Evolutionary conservation across 2,888 invertebrate genomes (phyloP), one percentile per base, ranked within the genome.

Genomic region (Sarcophaga rosellei): DNA sequence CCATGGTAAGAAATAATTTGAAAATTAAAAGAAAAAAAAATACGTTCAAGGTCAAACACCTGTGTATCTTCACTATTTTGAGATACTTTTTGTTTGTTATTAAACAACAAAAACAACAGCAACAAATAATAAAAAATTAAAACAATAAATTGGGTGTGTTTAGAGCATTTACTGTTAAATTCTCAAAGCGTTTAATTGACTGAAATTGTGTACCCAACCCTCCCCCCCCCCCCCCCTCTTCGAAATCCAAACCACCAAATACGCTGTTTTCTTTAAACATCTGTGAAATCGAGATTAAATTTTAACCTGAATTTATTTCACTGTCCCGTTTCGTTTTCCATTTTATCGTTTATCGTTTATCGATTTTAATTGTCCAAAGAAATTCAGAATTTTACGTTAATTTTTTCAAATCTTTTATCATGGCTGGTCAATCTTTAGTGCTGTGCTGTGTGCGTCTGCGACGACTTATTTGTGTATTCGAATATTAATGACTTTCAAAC

Each of bases 31-130:
- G 10, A 35, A 35, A 59, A 74, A 69, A 70, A 70, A 81, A 65
- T 76, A 86, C 76, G 68, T 83, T 86, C 86, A 86, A 86, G 86
- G 86, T 84, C 86, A 86, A 86, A 86, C 86, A 86, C 86, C 86
- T 86, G 86, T 84, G 86, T 86, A 75, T 66, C 74, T 47, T 10
- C 8, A 35, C 35, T 35, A 35, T 10, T 35, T 80, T 73, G 80
- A 62, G 80, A 83, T 80, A 85, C 76, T 62, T 77, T 81, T 70
- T 25, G 69, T 73, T 20, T 69, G 73, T 5, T 23, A 59, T 61
- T 44, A 4, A 68, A n/a, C 17, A 45, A 57, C 10, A 17, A 21
- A 1, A 44, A 62, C 4, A 76, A 35, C 63, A 69, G n/a, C 25
- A 63, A 45, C 35, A 47, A 77, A 11, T 57, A 23, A 23, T 21